Evolutionary conservation across 2,113 vertebrate species (phyloP).

Genomic region (Oncorhynchus tshawytscha): DNA sequence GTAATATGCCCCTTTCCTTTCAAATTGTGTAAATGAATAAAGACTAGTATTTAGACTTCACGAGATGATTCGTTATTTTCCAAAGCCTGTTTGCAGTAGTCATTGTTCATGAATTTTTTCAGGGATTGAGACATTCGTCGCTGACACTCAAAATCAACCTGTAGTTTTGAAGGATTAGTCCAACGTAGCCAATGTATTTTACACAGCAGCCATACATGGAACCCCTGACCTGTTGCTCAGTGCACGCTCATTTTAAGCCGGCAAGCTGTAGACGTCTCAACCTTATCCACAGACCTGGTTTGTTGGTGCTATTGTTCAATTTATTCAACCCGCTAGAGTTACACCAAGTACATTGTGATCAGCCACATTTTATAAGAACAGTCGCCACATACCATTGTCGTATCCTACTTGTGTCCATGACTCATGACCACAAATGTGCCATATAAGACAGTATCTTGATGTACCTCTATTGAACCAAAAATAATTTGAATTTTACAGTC

Average conservation of each 20-base stretch:
- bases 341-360: neutral
- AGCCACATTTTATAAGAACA: neutral
- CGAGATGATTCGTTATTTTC: neutral
- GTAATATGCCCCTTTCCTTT: neutral
- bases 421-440: too few species aligned
- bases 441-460: neutral
- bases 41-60: neutral
- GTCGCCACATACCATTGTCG: neutral
- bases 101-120: neutral
- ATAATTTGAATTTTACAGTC: conserved; percentile 17
- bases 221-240: too few species aligned
- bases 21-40: neutral
- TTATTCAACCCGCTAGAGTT: neutral
- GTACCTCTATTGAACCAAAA: neutral
- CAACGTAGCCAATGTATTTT: too few species aligned
- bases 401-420: neutral
- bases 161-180: neutral
- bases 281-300: neutral
- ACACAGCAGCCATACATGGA: too few species aligned
- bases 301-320: neutral
- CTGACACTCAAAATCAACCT: neutral
- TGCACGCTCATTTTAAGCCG: neutral
- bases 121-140: neutral
- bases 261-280: neutral
- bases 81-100: neutral